Evolutionary conservation across 2,888 invertebrate species (phyloP).

Genomic region (Spilarctia lutea): DNA sequence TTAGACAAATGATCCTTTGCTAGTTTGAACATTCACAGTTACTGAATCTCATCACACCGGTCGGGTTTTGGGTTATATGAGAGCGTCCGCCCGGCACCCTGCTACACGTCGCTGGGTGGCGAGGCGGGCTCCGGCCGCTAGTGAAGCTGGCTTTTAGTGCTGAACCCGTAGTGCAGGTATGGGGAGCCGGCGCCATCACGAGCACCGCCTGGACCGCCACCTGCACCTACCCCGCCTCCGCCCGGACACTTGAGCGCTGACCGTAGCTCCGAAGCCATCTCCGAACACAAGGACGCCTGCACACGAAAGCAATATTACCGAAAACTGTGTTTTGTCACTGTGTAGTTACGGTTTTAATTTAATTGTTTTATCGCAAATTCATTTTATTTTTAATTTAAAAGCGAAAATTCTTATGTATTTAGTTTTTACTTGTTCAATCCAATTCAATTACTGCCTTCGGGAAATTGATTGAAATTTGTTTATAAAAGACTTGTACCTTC

Average conservation of each 20-base stretch:
- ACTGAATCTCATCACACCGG: constrained; percentile 22
- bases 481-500: not conserved
- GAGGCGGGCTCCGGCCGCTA: constrained; percentile 79
- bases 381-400: no score
- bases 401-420: not conserved
- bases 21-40: constrained; percentile 48
- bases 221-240: constrained; percentile 71
- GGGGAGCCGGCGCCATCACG: constrained; percentile 87
- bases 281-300: constrained; percentile 90
- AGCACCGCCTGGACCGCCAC: constrained; percentile 69
- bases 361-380: no score
- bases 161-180: constrained; percentile 88
- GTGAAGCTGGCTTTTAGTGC: constrained; percentile 84
- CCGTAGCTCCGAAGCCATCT: constrained; percentile 91
- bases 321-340: not conserved
- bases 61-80: constrained; percentile 14
- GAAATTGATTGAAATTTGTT: not conserved
- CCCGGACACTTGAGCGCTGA: constrained; percentile 90
- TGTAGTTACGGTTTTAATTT: not conserved
- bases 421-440: not conserved
- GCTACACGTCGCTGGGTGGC: constrained; percentile 81
- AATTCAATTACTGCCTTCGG: not conserved
- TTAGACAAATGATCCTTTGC: constrained; percentile 39
- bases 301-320: constrained; percentile 21
- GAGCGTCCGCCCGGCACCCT: constrained; percentile 48